Evolutionary conservation across 2,113 vertebrate species (phyloP).

Genomic region (Chroicocephalus ridibundus): DNA sequence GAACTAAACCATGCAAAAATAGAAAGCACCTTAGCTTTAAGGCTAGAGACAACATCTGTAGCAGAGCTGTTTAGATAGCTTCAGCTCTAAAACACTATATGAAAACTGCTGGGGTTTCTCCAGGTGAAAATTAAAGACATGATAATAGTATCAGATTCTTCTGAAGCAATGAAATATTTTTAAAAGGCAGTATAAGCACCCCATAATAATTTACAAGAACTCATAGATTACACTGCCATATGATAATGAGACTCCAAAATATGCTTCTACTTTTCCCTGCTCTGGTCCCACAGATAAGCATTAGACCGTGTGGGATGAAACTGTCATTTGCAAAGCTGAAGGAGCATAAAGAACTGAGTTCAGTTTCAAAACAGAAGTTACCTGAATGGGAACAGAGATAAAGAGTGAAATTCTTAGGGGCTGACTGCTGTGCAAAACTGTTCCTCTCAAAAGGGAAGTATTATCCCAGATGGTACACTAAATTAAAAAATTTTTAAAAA

Average conservation of each 20-base stretch:
- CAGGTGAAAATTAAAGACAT: background rate
- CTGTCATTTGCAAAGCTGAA: background rate
- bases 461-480: background rate
- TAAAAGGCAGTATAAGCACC: background rate
- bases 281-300: background rate
- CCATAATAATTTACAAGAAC: background rate
- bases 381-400: background rate
- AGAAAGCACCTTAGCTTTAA: background rate
- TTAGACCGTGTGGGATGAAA: background rate
- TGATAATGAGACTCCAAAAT: background rate
- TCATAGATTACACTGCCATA: background rate
- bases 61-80: background rate
- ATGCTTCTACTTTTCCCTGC: background rate
- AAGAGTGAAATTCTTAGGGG: background rate
- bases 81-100: background rate
- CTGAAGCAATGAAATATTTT: background rate
- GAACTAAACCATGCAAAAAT: background rate
- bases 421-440: background rate
- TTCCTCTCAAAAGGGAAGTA: background rate
- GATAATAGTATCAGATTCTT: background rate
- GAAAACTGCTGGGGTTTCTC: background rate
- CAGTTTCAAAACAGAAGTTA: background rate
- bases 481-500: background rate
- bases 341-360: background rate
- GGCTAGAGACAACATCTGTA: background rate